These are phyloP conservation scores for Nicator chloris DNA, from an alignment of 2,113 vertebrate genomes.

Conservation along the genomic window DNA sequence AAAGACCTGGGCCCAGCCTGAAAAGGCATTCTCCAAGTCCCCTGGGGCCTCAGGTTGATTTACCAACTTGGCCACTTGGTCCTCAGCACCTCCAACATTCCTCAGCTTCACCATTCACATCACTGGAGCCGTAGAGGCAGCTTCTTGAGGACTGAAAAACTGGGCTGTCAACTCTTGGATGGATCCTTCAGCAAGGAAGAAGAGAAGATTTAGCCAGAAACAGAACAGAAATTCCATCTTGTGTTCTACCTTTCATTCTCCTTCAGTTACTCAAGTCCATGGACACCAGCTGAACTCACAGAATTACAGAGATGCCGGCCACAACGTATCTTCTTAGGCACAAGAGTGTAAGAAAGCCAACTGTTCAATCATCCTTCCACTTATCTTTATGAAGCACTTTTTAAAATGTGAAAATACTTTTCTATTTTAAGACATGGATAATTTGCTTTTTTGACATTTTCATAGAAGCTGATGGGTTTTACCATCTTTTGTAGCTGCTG, in stretches of 20 bases:
- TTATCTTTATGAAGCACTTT: neutral
- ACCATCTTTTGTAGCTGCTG: neutral
- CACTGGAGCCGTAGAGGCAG: neutral
- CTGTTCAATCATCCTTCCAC: neutral
- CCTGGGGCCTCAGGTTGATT: no score
- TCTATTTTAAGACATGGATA: neutral
- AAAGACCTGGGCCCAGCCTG: neutral
- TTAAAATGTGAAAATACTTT: neutral
- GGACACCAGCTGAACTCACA: neutral
- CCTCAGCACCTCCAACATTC: rapidly evolving
- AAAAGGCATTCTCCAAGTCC: neutral
- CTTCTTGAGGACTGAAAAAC: rapidly evolving
- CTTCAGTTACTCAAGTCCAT: neutral
- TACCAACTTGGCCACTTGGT: rapidly evolving
- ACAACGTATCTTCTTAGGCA: neutral
- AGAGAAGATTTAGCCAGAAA: neutral
- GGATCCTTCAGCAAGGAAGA: neutral
- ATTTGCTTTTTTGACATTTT: neutral
- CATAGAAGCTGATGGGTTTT: neutral
- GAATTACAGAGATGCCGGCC: neutral
- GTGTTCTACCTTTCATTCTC: neutral
- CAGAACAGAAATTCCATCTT: neutral
- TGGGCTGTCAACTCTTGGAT: rapidly evolving
- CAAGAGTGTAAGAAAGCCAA: neutral
- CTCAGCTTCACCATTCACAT: neutral